A percentile compares a stretch with the other conserved stretches of the same genome.
phyloP scores from a whole-genome alignment of 2,797 vertebrate species.

The Tapera naevia region DNA sequence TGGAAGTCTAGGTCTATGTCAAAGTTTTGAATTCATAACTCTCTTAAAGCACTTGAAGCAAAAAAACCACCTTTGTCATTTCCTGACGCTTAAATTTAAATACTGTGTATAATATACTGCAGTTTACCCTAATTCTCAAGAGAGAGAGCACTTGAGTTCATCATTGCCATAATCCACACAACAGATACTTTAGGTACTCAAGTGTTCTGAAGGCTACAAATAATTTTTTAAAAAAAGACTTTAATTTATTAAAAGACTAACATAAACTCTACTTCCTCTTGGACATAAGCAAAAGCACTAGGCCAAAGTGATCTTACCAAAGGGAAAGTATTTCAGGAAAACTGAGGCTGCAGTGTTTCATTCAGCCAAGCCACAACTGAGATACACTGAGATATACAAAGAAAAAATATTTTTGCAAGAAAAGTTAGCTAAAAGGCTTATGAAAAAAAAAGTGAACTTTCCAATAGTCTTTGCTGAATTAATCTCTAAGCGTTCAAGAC shows the following conservation, averaged over 20 bases:
- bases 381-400: background rate
- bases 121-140: background rate
- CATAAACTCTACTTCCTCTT: slow-evolving; percentile 42
- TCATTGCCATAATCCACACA: background rate
- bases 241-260: slow-evolving; percentile 14
- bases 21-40: slow-evolving; percentile 1
- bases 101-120: background rate
- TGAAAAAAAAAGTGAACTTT: background rate
- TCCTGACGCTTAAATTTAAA: slow-evolving; percentile 17
- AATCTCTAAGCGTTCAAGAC: background rate
- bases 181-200: background rate
- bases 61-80: slow-evolving; percentile 13
- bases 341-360: background rate
- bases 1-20: background rate
- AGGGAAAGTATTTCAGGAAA: slow-evolving; percentile 41
- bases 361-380: slow-evolving; percentile 31
- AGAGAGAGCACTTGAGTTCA: background rate
- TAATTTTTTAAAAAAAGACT: background rate
- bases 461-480: background rate
- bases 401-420: background rate
- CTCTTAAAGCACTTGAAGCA: background rate
- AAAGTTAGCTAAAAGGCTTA: background rate
- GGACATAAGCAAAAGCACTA: slow-evolving; percentile 16
- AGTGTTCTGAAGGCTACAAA: slow-evolving; percentile 1
- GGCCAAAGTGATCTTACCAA: slow-evolving; percentile 23